These are phyloP conservation scores for Belonocnema kinseyi DNA, from an alignment of 1,140 invertebrate genomes.

Conservation along the genomic window DNA sequence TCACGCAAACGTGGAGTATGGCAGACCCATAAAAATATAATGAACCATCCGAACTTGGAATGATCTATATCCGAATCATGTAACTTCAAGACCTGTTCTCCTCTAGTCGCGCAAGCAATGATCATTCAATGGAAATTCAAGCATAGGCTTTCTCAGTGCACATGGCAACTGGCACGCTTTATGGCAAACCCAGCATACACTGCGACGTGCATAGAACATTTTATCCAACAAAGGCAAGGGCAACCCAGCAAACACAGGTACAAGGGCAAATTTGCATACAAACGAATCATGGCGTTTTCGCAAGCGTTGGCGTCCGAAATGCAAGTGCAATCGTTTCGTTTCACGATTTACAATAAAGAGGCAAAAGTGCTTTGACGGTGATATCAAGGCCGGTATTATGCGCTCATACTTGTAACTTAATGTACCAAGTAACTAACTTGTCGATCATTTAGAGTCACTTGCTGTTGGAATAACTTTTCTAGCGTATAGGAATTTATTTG, in stretches of 20 bases:
- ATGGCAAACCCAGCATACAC: slow-evolving; percentile 34
- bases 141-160: slow-evolving; percentile 38
- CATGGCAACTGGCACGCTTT: slow-evolving; percentile 40
- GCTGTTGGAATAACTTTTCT: too few relatives aligned
- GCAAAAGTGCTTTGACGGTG: too few relatives aligned
- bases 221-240: slow-evolving; percentile 48
- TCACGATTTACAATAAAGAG: slow-evolving; percentile 15
- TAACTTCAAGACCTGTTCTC: slow-evolving; percentile 36
- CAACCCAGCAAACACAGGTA: slow-evolving; percentile 43
- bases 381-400: too few relatives aligned
- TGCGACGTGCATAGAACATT: slow-evolving; percentile 41
- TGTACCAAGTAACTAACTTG: too few relatives aligned
- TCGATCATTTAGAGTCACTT: too few relatives aligned
- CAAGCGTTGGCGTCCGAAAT: slow-evolving; percentile 45
- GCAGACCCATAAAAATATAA: slow-evolving; percentile 4
- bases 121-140: slow-evolving; percentile 57
- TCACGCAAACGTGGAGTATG: not conserved
- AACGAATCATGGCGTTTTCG: slow-evolving; percentile 43
- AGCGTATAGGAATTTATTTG: too few relatives aligned
- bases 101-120: slow-evolving; percentile 41
- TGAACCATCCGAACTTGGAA: slow-evolving; percentile 38
- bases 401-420: too few relatives aligned
- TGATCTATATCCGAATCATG: slow-evolving; percentile 45
- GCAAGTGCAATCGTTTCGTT: slow-evolving; percentile 36
- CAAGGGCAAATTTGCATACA: slow-evolving; percentile 54